phyloP scores from a whole-genome alignment of 1,140 invertebrate genomes.

The Caenorhabditis tropicalis region DNA sequence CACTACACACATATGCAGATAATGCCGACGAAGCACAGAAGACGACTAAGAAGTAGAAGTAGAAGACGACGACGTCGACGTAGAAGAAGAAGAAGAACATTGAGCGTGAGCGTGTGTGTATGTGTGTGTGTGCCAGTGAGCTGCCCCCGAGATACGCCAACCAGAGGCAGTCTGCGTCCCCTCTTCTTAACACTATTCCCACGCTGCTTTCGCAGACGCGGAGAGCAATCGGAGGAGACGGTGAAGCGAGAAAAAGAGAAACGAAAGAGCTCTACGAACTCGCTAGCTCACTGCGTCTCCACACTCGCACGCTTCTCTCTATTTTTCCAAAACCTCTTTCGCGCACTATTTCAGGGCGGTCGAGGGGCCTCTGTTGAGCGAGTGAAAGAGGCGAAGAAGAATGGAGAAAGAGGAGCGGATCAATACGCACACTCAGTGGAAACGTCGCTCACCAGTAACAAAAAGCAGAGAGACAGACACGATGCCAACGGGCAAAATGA shows the following conservation, averaged over 20 bases:
- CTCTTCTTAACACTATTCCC: neutral
- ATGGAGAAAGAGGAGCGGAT: slow-evolving; percentile 7
- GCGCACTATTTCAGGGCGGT: slow-evolving; percentile 38
- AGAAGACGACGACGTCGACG: neutral
- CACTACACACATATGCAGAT: slow-evolving; percentile 39
- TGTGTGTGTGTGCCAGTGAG: slow-evolving; percentile 23
- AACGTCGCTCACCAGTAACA: slow-evolving; percentile 22
- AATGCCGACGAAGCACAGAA: slow-evolving; percentile 35
- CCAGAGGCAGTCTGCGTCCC: slow-evolving; percentile 14
- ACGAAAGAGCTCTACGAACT: neutral
- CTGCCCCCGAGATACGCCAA: slow-evolving; percentile 36
- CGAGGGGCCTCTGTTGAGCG: slow-evolving; percentile 8
- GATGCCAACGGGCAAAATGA: slow-evolving; percentile 33
- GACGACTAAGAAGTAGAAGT: neutral
- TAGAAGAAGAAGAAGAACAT: slow-evolving; percentile 12
- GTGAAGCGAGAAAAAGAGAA: slow-evolving; percentile 10
- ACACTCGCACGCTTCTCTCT: slow-evolving; percentile 8
- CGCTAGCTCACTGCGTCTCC: neutral
- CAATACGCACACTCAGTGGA: slow-evolving; percentile 26
- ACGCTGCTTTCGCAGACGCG: slow-evolving; percentile 24
- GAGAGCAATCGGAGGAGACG: slow-evolving; percentile 4
- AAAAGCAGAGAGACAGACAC: slow-evolving; percentile 39
- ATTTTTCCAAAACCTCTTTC: slow-evolving; percentile 34
- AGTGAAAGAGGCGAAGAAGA: neutral
- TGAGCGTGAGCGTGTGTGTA: slow-evolving; percentile 15